phyloP scores from a whole-genome alignment of 2,888 invertebrate species.

The Metellina segmentata region DNA sequence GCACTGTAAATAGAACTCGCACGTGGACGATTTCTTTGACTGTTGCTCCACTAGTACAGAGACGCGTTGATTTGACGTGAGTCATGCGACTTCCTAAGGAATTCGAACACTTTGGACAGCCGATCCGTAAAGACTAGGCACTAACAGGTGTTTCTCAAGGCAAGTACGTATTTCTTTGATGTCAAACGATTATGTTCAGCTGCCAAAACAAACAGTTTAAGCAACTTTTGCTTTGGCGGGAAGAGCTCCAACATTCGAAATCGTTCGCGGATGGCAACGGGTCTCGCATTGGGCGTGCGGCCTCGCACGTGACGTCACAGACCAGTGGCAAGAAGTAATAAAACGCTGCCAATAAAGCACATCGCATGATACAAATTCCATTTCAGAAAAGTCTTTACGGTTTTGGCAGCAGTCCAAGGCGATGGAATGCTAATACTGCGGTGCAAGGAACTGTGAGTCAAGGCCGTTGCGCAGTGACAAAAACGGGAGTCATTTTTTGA shows the following conservation, averaged over 20 bases:
- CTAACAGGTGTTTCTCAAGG: slow-evolving; percentile 46
- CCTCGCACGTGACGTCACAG: slow-evolving; percentile 1
- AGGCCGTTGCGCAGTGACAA: too few species aligned
- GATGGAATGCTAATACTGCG: too few species aligned
- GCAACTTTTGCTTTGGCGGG: slow-evolving; percentile 55
- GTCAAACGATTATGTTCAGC: slow-evolving; percentile 50
- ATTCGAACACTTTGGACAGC: slow-evolving; percentile 36
- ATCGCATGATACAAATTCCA: too few species aligned
- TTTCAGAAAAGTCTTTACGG: too few species aligned
- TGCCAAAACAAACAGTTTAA: slow-evolving; percentile 50
- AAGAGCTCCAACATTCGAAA: slow-evolving; percentile 36
- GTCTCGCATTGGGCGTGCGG: not conserved
- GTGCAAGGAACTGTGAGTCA: too few species aligned
- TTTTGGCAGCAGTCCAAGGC: too few species aligned
- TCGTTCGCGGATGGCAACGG: slow-evolving; percentile 10
- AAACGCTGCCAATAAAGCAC: too few species aligned
- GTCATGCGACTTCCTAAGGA: slow-evolving; percentile 32
- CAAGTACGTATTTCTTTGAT: slow-evolving; percentile 52
- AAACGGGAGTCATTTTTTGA: too few species aligned
- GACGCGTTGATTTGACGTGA: slow-evolving; percentile 26
- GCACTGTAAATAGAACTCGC: too few species aligned
- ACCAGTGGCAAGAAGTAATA: too few species aligned
- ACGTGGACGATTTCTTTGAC: too few species aligned
- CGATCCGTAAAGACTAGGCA: slow-evolving; percentile 7
- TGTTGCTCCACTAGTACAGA: too few species aligned